phyloP scores from a whole-genome alignment of 2,888 invertebrate genomes.

The Tenthredo scrophulariae region DNA sequence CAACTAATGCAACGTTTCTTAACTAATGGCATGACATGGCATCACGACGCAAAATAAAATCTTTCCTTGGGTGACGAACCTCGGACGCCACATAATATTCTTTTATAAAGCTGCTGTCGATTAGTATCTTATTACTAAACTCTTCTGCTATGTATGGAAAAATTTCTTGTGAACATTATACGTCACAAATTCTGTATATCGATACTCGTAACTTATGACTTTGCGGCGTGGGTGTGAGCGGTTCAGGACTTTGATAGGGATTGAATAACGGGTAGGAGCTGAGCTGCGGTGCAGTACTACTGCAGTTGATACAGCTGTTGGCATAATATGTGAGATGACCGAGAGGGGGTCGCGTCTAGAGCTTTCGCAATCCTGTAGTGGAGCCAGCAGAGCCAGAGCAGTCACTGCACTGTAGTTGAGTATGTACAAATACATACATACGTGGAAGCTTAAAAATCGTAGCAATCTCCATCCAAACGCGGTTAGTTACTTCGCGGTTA shows the following conservation, averaged over 20 bases:
- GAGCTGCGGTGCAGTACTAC: not conserved
- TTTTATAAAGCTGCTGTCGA: not conserved
- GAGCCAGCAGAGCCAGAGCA: not conserved
- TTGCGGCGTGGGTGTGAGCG: not conserved
- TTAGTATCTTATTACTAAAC: not conserved
- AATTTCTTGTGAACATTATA: not conserved
- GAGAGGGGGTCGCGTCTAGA: constrained; percentile 5
- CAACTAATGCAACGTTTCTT: not conserved
- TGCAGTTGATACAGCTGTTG: not conserved
- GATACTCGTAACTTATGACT: not conserved
- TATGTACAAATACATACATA: constrained; percentile 62
- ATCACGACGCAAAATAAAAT: not conserved
- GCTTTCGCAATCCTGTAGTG: not conserved
- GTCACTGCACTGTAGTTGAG: not conserved
- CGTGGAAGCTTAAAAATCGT: constrained; percentile 73
- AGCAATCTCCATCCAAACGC: constrained; percentile 77
- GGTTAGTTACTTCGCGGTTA: constrained; percentile 76
- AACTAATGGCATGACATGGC: not conserved
- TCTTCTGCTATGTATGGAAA: not conserved
- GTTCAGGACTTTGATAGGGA: not conserved
- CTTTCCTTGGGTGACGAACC: not conserved
- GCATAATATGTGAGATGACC: not conserved
- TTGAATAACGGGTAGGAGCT: not conserved
- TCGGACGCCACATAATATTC: not conserved
- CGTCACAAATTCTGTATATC: not conserved